Base-by-base conservation (phyloP, 2,113 vertebrate species). In the Stigmatopora nigra region DNA sequence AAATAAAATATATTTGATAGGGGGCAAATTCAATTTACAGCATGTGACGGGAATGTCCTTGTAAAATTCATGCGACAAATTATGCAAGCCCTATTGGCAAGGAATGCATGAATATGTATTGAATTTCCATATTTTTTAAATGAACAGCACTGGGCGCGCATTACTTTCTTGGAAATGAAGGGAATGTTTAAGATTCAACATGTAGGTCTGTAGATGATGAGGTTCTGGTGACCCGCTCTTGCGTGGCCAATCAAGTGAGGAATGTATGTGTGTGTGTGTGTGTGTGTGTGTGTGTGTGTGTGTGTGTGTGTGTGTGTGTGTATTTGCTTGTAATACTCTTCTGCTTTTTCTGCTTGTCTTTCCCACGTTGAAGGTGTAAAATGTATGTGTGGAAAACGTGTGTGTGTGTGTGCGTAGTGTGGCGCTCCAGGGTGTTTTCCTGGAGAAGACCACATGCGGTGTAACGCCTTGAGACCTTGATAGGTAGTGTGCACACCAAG, bases 311-410 rank as follows among this genome's bases (percentile, higher is more conserved):
- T 70, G 70, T 61, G 41, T 72, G 67, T 61, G 61, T 49, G 68
- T 68, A 49, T 63, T 72, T 53, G 38, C 38, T 7, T 41, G 7
- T 41, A 41, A 41, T 41, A 41, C 38, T 7, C 38, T 41, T 41
- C 78, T 60, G 63, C 51, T 52, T 38, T 25, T 61, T 82, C 47
- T 73, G 69, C 7, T 67, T 81, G 73, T 85, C 79, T 82, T 73
- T 87, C 78, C 83, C 70, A 78, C 53, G 72, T 72, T 75, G 62
- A 15, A 82, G 82, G 67, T 74, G 79, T 76, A 86, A 85, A 72
- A 78, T 86, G 68, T 87, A 72, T 77, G 76, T 86, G 70, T 62
- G 59, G 55, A 67, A 41, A 68, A 67, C 47, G 49, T 64, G 58
- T 52, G 63, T 64, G 25, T 31, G 25, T 31, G 64, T 68, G 61